phyloP scores from a whole-genome alignment of 2,113 vertebrate genomes.

The Nymphicus hollandicus region DNA sequence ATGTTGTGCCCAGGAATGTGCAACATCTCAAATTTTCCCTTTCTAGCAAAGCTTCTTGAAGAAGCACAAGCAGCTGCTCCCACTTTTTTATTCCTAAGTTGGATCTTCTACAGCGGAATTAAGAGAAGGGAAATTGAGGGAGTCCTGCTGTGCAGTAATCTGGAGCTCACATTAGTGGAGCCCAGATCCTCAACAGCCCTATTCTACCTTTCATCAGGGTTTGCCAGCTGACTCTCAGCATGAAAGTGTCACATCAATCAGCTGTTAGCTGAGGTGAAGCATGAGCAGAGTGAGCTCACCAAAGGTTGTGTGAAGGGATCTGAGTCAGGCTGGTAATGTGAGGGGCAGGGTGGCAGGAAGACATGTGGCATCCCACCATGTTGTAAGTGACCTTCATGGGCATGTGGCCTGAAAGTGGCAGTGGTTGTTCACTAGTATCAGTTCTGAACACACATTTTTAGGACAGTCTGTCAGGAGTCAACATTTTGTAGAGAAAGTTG shows the following conservation, averaged over 20 bases:
- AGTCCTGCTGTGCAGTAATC: not conserved
- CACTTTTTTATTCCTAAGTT: not conserved
- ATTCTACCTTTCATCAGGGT: not conserved
- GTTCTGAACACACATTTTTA: not conserved
- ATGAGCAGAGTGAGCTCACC: not conserved
- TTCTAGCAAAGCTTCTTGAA: not conserved
- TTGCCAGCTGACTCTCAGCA: not conserved
- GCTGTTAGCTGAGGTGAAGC: not conserved
- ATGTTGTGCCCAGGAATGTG: not conserved
- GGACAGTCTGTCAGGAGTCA: not conserved
- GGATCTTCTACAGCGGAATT: not conserved
- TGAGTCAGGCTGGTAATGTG: not conserved
- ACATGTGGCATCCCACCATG: rapidly evolving
- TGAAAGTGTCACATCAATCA: not conserved
- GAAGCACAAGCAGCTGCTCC: not conserved
- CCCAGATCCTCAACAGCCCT: not conserved
- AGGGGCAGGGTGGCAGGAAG: not conserved
- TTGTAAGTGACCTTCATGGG: not conserved
- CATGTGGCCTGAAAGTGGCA: not conserved
- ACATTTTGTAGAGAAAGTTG: not conserved
- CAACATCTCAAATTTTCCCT: not conserved
- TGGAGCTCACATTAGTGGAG: not conserved
- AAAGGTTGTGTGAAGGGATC: not conserved
- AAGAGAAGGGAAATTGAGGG: not conserved
- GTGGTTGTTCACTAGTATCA: not conserved